A percentile compares a stretch with the other conserved stretches of the same genome.
These are phyloP conservation scores for Latrodectus geometricus DNA, from an alignment of 1,140 invertebrate species.

Conservation along the genomic window DNA sequence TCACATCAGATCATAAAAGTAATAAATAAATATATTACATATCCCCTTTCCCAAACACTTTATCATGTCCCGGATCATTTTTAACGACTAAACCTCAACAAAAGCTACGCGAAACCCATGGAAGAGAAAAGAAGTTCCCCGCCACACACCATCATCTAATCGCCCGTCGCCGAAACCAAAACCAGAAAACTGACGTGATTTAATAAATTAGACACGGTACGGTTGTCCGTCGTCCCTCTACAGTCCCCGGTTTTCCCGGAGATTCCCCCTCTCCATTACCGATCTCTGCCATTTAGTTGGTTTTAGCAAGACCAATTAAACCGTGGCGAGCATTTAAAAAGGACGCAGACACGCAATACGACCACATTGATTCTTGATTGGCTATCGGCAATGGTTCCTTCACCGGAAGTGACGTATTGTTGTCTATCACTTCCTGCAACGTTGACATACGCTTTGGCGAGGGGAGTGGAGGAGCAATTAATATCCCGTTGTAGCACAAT, in stretches of 20 bases:
- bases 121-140: not conserved
- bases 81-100: conserved; percentile 36
- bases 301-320: conserved; percentile 47
- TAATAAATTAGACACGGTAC: conserved; percentile 46
- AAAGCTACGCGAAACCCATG: conserved; percentile 18
- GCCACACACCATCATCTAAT: conserved; percentile 1
- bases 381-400: conserved; percentile 30
- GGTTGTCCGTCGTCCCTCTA: conserved; percentile 17
- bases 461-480: conserved; percentile 36
- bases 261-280: not conserved
- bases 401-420: conserved; percentile 56
- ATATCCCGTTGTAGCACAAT: conserved; percentile 56
- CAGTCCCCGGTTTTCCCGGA: not conserved
- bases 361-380: conserved; percentile 56
- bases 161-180: conserved; percentile 27
- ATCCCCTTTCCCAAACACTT: conserved; percentile 6
- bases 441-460: conserved; percentile 11
- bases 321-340: conserved; percentile 18
- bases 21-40: conserved; percentile 6
- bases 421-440: conserved; percentile 51
- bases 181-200: conserved; percentile 50
- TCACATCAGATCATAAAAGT: not conserved
- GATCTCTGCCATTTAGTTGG: conserved; percentile 7
- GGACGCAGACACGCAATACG: conserved; percentile 29
- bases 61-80: conserved; percentile 40